Conservation (phyloP, 1,140 invertebrate genomes). For the Pogonognathellus flavescens region DNA sequence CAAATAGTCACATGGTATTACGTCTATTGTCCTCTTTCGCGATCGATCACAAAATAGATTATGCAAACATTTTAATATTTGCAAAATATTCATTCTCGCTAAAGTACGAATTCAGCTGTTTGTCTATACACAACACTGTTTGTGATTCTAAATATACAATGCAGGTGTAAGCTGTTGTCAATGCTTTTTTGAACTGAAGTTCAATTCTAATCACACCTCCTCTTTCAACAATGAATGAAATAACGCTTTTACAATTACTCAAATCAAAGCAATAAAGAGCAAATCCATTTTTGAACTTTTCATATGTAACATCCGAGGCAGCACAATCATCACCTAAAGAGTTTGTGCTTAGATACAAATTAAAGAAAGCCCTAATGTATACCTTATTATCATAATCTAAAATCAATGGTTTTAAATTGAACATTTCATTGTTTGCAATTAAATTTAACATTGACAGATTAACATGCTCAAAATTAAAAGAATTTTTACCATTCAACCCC, state of each 20-base stretch:
- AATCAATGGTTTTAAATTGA: background rate
- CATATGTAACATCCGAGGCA: background rate
- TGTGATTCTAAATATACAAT: background rate
- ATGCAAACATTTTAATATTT: too few species aligned
- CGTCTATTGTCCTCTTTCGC: background rate
- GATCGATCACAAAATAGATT: too few species aligned
- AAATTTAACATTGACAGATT: background rate
- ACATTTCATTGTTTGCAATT: conserved; percentile 4
- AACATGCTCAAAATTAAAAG: background rate
- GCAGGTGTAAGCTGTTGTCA: background rate
- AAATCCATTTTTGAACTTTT: background rate
- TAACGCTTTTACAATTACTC: conserved; percentile 1
- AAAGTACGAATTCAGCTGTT: background rate
- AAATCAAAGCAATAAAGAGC: background rate
- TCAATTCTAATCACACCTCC: conserved; percentile 5
- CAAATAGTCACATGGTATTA: too few species aligned
- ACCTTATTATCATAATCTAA: background rate
- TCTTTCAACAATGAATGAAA: background rate
- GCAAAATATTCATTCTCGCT: background rate
- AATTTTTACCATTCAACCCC: background rate
- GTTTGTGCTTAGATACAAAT: background rate
- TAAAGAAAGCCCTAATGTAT: background rate
- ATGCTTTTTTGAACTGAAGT: background rate
- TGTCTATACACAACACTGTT: background rate
- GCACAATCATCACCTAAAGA: background rate